Base-by-base conservation (phyloP, 2,797 vertebrate genomes). In the Tragelaphus oryx region DNA sequence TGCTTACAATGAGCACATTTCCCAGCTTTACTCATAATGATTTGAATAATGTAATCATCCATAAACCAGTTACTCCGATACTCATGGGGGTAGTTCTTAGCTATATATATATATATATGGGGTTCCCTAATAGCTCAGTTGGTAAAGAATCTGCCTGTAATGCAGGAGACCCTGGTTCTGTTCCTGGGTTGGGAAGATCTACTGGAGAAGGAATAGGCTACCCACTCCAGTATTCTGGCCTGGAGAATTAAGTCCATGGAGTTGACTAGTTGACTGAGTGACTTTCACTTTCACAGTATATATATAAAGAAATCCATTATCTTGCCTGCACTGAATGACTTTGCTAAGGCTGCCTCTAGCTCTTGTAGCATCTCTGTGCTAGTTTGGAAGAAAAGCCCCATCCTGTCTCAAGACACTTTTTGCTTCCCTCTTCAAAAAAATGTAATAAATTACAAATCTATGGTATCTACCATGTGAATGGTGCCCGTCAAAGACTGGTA, bases 11-110 rank as follows among this genome's bases (percentile, higher is more conserved):
- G 24, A 55, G 4, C 62, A 24, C 68, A 18, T 86, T 85, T 74
- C n/a, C 54, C 24, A 65, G 13, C n/a, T 96, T 92, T n/a, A 79
- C 9, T 74, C n/a, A 85, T 26, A 87, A 71, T 41, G 18, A 17
- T 52, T 60, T 60, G 20, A 81, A 57, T 86, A 82, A 57, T 50
- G 28, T 30, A 79, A 80, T n/a, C 55, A 82, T 30, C 46, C 57
- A 78, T 71, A 57, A 62, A 44, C 50, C 44, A 54, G 16, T 28
- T 81, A 16, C 37, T 26, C 76, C 44, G 60, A 54, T 44, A 71
- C 14, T 91, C 89, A 74, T n/a, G 62, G 28, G 13, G 59, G 6
- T 60, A 60, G 16, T 60, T 60, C 59, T 60, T 13, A 16, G 28
- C 30, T 7, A 59, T 12, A 13, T 26, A 57, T 24, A 55, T 57